A percentile compares a stretch with the other conserved stretches of the same genome.
Conservation (phyloP, 2,113 vertebrate species). For the Neolamprologus cancellatus region DNA sequence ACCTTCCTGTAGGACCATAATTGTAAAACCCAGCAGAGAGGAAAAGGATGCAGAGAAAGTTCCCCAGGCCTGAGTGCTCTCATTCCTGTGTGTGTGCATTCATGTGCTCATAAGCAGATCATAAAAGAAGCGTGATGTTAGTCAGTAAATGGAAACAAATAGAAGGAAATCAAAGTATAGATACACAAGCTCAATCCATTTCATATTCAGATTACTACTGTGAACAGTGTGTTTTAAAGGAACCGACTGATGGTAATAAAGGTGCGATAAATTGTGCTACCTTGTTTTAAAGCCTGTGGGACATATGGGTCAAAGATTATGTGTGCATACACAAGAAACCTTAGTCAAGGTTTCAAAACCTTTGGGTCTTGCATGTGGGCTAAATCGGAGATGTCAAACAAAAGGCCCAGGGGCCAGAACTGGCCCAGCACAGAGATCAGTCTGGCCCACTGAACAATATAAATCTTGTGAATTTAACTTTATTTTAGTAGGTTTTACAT, state of each 20-base stretch:
- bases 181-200: not conserved
- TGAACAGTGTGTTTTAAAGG: not conserved
- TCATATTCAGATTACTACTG: not conserved
- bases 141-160: not conserved
- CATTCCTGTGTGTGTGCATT: not conserved
- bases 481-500: not conserved
- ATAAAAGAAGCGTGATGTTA: not conserved
- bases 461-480: not conserved
- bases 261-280: not conserved
- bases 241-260: not conserved
- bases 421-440: not conserved
- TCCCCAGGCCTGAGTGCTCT: not conserved
- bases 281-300: not conserved
- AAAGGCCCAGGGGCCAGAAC: not conserved
- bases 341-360: not conserved
- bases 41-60: conserved; percentile 58
- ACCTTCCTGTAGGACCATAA: conserved; percentile 11
- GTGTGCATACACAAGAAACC: not conserved
- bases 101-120: not conserved
- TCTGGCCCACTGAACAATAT: not conserved
- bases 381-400: not conserved
- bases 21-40: conserved; percentile 31
- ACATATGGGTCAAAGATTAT: not conserved
- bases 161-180: not conserved
- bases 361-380: not conserved